These are phyloP conservation scores for Rostratula benghalensis DNA, from an alignment of 2,113 vertebrate genomes.

Conservation along the genomic window DNA sequence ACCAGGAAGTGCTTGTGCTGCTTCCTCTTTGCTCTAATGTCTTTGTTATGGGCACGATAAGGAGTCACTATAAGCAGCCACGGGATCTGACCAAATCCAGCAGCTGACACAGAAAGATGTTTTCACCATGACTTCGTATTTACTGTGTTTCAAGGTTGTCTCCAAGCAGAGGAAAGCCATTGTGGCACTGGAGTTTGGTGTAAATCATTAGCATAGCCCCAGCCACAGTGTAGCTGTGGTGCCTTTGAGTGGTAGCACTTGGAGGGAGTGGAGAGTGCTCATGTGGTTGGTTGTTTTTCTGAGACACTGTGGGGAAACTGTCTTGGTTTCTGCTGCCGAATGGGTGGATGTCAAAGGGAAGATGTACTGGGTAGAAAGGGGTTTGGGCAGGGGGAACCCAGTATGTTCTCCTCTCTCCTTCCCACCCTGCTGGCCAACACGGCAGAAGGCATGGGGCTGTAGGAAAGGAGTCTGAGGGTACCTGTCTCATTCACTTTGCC, in stretches of 20 bases:
- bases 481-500: not conserved
- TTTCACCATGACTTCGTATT: not conserved
- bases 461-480: not conserved
- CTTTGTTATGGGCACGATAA: not conserved
- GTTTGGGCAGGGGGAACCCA: not conserved
- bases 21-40: not conserved
- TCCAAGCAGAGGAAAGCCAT: not conserved
- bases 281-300: not conserved
- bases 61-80: not conserved
- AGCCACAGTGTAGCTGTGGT: accelerated
- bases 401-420: not conserved
- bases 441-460: not conserved
- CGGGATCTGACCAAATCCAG: not conserved
- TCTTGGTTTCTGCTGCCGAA: not conserved
- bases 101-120: not conserved
- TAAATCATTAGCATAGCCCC: not conserved
- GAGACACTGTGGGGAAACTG: not conserved
- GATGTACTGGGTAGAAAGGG: not conserved
- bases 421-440: not conserved
- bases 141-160: not conserved
- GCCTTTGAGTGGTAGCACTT: not conserved
- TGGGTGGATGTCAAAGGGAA: not conserved
- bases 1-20: not conserved
- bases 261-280: not conserved
- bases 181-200: accelerated